phyloP scores from a whole-genome alignment of 2,888 invertebrate species.

The Phaonia tiefii region DNA sequence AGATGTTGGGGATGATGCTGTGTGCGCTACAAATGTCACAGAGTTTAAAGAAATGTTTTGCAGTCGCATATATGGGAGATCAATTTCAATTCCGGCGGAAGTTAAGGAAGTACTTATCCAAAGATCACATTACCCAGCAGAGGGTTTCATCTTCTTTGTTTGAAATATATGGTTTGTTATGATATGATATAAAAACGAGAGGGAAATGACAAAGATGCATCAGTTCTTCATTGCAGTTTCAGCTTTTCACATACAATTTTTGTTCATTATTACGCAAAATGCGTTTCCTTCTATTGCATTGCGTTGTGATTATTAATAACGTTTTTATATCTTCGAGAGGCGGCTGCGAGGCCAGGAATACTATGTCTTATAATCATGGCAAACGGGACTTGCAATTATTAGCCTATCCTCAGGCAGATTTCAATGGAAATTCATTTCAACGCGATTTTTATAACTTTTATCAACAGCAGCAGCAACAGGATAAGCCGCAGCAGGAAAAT shows the following conservation, averaged over 20 bases:
- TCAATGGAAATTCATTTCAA: not conserved
- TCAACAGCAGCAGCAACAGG: not conserved
- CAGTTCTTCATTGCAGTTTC: conserved; percentile 42
- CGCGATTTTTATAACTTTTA: conserved; percentile 49
- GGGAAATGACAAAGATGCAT: conserved; percentile 19
- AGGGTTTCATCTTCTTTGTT: conserved; percentile 2
- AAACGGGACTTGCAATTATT: conserved; percentile 48
- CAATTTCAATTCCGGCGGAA: conserved; percentile 66
- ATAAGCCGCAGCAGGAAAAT: not conserved
- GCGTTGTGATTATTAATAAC: not conserved
- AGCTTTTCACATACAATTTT: not conserved
- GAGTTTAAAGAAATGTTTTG: not conserved
- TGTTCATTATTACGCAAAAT: conserved; percentile 43
- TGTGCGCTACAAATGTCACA: conserved; percentile 14
- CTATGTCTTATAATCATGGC: conserved; percentile 40
- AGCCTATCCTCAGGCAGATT: too few relatives aligned
- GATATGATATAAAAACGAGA: conserved; percentile 48
- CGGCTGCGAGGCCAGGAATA: not conserved
- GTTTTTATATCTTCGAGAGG: conserved; percentile 11
- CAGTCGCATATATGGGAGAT: conserved; percentile 27
- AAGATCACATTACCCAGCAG: conserved; percentile 10
- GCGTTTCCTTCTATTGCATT: conserved; percentile 32
- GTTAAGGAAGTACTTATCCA: conserved; percentile 28
- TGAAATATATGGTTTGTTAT: too few relatives aligned
- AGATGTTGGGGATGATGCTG: not conserved